phyloP scores from a whole-genome alignment of 2,113 vertebrate species.

The Triplophysa siluroides region DNA sequence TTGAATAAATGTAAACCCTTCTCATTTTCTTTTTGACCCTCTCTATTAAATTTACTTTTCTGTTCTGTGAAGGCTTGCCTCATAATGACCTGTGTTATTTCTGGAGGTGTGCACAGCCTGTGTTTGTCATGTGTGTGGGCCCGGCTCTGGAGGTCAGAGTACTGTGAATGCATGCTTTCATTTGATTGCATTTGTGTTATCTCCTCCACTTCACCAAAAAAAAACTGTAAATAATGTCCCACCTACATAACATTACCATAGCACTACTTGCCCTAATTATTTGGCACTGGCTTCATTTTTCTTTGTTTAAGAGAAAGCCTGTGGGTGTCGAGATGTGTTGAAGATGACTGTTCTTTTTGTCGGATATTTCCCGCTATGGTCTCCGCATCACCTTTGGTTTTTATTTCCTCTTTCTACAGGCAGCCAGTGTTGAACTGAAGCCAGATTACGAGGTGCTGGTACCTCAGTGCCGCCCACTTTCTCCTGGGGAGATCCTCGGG shows the following conservation, averaged over 20 bases:
- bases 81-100: constrained; percentile 22
- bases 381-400: neutral
- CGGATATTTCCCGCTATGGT: neutral
- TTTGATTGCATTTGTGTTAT: constrained; percentile 24
- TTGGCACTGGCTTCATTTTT: constrained; percentile 39
- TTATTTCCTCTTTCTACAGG: constrained; percentile 58
- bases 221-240: constrained; percentile 17
- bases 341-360: neutral
- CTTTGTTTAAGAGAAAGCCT: constrained; percentile 40
- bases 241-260: neutral
- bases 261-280: constrained; percentile 40
- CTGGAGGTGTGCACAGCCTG: constrained; percentile 5
- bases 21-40: neutral
- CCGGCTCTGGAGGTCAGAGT: constrained; percentile 36
- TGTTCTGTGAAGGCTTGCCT: neutral
- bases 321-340: constrained; percentile 34
- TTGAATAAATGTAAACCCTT: neutral
- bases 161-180: constrained; percentile 22
- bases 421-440: constrained; percentile 76
- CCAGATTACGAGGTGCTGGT: constrained; percentile 83
- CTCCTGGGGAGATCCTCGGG: constrained; percentile 95
- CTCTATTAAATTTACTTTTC: neutral
- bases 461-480: constrained; percentile 94
- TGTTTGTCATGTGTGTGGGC: constrained; percentile 19
- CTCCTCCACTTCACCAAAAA: constrained; percentile 44